A percentile compares a stretch with the other conserved stretches of the same genome.
Conservation (phyloP, 2,797 vertebrate genomes). For the Lepus townsendii region DNA sequence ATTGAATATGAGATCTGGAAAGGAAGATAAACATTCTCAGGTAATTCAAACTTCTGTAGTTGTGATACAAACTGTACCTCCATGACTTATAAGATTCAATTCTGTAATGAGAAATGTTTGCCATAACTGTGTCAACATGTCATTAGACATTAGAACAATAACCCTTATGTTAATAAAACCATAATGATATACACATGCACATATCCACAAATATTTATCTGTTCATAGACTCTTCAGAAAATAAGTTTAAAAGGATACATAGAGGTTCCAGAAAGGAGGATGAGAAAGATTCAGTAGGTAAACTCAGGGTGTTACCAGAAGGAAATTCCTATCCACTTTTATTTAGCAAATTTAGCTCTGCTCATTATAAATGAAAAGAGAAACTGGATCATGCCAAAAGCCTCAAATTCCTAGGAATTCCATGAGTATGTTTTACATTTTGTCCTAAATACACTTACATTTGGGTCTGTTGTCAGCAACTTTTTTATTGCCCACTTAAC, state of each 20-base stretch:
- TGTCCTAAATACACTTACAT: background rate
- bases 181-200: background rate
- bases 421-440: background rate
- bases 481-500: conserved; percentile 43
- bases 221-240: background rate
- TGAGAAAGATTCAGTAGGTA: background rate
- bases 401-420: background rate
- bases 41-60: background rate
- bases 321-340: background rate
- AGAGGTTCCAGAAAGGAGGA: background rate
- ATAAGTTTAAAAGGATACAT: background rate
- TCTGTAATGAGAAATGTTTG: background rate
- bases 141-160: background rate
- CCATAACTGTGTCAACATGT: background rate
- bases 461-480: background rate
- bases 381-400: background rate
- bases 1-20: background rate
- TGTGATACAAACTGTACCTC: background rate
- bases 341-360: background rate
- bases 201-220: background rate
- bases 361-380: background rate
- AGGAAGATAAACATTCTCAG: background rate
- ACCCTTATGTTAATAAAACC: background rate
- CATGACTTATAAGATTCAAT: background rate
- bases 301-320: background rate